phyloP scores from a whole-genome alignment of 2,797 vertebrate species.

The Anomalospiza imberbis region DNA sequence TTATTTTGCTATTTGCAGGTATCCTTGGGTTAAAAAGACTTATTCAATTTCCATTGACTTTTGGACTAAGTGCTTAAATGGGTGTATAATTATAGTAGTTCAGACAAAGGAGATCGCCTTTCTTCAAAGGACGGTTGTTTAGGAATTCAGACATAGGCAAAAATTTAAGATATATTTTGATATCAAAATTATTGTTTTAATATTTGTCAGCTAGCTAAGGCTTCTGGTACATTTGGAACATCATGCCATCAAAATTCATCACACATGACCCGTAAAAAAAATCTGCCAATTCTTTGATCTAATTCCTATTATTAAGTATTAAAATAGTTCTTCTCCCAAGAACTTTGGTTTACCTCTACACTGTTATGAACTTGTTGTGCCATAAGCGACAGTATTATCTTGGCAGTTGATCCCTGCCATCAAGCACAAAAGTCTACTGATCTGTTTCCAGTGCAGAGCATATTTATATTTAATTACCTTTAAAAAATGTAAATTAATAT shows the following conservation, averaged over 20 bases:
- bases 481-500: background rate
- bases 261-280: background rate
- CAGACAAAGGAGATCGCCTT: background rate
- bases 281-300: background rate
- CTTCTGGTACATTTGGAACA: background rate
- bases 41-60: background rate
- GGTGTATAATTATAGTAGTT: background rate
- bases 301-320: background rate
- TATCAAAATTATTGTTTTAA: background rate
- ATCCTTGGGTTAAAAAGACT: background rate
- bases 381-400: background rate
- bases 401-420: background rate
- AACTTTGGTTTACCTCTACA: background rate
- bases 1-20: background rate
- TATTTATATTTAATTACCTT: background rate
- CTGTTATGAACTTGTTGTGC: background rate
- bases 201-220: background rate
- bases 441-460: background rate
- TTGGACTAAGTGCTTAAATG: background rate
- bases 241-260: background rate
- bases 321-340: background rate
- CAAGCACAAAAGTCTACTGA: background rate
- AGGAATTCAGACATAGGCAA: background rate
- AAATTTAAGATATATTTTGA: background rate
- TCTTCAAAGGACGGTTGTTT: background rate